Evolutionary conservation across 2,113 vertebrate species (phyloP).

Genomic region (Microcebus ravelobensis): DNA sequence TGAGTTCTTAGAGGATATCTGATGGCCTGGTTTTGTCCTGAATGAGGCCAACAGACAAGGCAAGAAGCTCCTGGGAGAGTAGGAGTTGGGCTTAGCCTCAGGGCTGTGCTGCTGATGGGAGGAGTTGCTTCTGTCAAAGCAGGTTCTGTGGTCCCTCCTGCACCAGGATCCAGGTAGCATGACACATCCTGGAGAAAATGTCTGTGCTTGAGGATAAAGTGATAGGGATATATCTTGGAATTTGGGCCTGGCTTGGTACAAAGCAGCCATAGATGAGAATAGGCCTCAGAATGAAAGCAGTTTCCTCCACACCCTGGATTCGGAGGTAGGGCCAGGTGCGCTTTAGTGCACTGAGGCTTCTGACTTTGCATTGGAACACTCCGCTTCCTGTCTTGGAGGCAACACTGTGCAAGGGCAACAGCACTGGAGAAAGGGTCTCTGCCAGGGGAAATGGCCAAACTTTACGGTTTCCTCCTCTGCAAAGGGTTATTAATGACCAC

Average conservation of each 20-base stretch:
- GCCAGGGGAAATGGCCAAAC: not conserved
- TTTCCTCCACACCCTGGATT: not conserved
- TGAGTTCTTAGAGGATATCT: not conserved
- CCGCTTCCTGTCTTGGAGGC: not conserved
- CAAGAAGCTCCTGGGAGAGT: not conserved
- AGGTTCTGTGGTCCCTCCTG: not conserved
- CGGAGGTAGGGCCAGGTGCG: not conserved
- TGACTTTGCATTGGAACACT: not conserved
- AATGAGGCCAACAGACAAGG: not conserved
- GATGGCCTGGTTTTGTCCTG: not conserved
- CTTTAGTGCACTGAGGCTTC: not conserved
- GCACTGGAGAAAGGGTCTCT: not conserved
- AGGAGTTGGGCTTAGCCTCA: not conserved
- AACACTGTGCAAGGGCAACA: fast-evolving
- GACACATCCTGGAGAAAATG: fast-evolving
- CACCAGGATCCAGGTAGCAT: not conserved
- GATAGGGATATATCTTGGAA: not conserved
- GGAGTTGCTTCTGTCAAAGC: not conserved
- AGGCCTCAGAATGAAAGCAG: not conserved
- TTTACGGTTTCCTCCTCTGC: not conserved
- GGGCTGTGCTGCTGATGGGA: not conserved
- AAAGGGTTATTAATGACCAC: not conserved
- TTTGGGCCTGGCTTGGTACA: not conserved
- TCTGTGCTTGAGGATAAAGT: not conserved
- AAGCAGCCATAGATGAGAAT: not conserved